Base-by-base conservation (phyloP, 2,113 vertebrate genomes). In the Stigmatopora nigra region DNA sequence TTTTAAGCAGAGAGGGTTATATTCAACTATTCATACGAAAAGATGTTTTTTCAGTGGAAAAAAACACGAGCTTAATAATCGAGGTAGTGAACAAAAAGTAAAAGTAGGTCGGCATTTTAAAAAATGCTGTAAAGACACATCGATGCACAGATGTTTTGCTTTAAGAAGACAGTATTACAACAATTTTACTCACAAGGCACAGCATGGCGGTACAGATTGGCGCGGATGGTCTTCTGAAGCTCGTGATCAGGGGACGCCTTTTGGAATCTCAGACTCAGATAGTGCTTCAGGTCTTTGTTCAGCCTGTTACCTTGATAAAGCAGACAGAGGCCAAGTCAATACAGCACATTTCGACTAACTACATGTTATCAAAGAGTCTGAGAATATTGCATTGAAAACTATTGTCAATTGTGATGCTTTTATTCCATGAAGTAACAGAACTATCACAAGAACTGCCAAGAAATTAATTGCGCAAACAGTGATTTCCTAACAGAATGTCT, bases 151-250 rank as follows among this genome's bases (percentile, higher is more conserved):
- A 67, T 68, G 66, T 58, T 16, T 31, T 10, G 1, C 10, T 70
- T 69, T 31, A 48, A 62, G 52, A 59, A 57, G 49, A 17, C 47
- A 0, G 1, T n/a, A 51, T 84, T 16, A 56, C 3, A 41, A 35
- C 7, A 3, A 17, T 64, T 2, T 44, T 71, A 95, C 94, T 95
- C 88, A 98, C 96, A 98, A 92, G 96, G 96, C 92, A 97, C 94
- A 70, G 94, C 93, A 64, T 96, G 93, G 90, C 93, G 94, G 58
- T 98, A 97, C 53, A 98, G 91, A 83, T 97, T 98, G 68, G 94
- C 92, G 72, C 95, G 79, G 80, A 98, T 96, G 67, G 86, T 96
- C 84, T 98, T 94, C 83, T 98, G 96, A 65, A 98, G 86, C 22
- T 94, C 92, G 3, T 98, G 93, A 69, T 98, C 95, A 0, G 93